phyloP scores from a whole-genome alignment of 2,113 vertebrate species.

The Seriola quinqueradiata region DNA sequence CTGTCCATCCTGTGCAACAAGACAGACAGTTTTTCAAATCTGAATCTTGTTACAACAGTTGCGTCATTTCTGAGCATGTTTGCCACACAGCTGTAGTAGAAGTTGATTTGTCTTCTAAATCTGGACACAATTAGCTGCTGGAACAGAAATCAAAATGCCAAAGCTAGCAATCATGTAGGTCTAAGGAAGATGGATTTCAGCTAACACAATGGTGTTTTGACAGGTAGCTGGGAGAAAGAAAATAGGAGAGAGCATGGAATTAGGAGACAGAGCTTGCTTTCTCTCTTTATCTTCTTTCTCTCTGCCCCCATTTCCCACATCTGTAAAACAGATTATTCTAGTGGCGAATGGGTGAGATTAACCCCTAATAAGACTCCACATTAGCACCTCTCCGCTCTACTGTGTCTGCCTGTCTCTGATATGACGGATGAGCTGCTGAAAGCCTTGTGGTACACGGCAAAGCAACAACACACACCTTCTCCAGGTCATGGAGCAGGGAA shows the following conservation, averaged over 20 bases:
- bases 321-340: constrained; percentile 58
- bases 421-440: constrained; percentile 48
- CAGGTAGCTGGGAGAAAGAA: constrained; percentile 48
- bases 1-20: background rate
- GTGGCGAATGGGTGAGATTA: constrained; percentile 45
- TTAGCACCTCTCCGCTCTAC: constrained; percentile 59
- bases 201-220: constrained; percentile 52
- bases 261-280: constrained; percentile 4
- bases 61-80: constrained; percentile 26
- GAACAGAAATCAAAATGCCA: constrained; percentile 66
- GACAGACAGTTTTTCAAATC: background rate
- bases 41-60: constrained; percentile 42
- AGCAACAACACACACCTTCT: constrained; percentile 17
- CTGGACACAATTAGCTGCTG: constrained; percentile 70
- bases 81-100: constrained; percentile 36
- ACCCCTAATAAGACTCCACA: constrained; percentile 50
- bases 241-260: constrained; percentile 12
- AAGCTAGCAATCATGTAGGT: constrained; percentile 44
- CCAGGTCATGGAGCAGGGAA: constrained; percentile 21
- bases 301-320: constrained; percentile 51
- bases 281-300: constrained; percentile 32
- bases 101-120: constrained; percentile 58
- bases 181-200: constrained; percentile 54
- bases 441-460: background rate
- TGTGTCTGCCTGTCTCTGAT: constrained; percentile 29